Evolutionary conservation across 2,888 invertebrate species (phyloP).

Genomic region (Tachystola acroxantha): DNA sequence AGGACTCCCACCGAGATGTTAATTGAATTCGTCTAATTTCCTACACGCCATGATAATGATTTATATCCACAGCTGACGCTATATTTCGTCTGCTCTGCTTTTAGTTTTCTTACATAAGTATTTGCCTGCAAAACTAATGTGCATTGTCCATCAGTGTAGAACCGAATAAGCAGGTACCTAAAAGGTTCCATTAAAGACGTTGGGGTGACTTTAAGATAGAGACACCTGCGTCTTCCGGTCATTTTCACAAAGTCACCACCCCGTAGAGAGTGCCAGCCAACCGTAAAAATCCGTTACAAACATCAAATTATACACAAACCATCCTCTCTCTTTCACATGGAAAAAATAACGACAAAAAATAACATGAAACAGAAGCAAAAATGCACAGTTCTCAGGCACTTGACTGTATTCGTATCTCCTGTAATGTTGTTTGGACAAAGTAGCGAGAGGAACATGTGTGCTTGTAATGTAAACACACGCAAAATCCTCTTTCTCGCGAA

Average conservation of each 20-base stretch:
- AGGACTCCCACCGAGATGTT: conserved; percentile 38
- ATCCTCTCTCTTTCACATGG: conserved; percentile 1
- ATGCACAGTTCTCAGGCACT: conserved; percentile 16
- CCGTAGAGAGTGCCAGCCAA: conserved; percentile 53
- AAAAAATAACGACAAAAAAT: background rate
- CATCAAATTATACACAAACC: background rate
- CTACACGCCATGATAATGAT: conserved; percentile 10
- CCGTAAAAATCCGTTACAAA: conserved; percentile 68
- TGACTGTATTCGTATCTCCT: conserved; percentile 13
- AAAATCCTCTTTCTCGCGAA: conserved; percentile 26
- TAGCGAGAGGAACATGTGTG: conserved; percentile 31
- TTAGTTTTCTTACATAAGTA: no score
- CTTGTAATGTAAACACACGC: conserved; percentile 43
- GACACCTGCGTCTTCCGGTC: conserved; percentile 51
- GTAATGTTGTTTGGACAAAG: conserved; percentile 23
- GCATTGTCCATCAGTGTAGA: no score
- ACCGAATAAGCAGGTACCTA: background rate
- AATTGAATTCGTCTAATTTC: conserved; percentile 32
- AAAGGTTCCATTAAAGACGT: background rate
- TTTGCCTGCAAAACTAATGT: no score
- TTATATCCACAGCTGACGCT: no score
- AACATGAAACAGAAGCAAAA: conserved; percentile 8
- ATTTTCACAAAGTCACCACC: conserved; percentile 28
- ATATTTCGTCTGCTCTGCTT: no score
- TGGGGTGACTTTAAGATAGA: background rate